A percentile compares a stretch with the other conserved stretches of the same genome.
Conservation (phyloP, 23 tunicate genomes). For the Phallusia fumigata region DNA sequence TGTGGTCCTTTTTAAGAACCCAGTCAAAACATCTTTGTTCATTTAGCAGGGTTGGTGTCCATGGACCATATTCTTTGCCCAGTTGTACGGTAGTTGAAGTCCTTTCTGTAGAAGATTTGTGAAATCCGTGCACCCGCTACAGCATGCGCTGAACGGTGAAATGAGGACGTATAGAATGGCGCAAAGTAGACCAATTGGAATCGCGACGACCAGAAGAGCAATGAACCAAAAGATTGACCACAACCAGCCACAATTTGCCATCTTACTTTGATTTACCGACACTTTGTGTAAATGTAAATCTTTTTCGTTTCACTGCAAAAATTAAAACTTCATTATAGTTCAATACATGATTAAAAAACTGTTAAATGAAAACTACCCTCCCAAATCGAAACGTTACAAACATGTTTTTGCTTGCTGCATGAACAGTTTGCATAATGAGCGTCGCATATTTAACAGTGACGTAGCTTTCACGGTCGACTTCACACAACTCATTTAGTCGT, state of each 20-base stretch:
- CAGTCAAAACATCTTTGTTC: neutral
- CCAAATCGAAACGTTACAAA: too few relatives aligned
- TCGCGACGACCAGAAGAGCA: constrained; percentile 45
- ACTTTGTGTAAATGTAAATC: too few relatives aligned
- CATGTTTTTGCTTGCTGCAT: too few relatives aligned
- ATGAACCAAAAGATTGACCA: constrained; percentile 82
- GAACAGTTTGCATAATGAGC: too few relatives aligned
- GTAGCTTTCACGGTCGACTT: too few relatives aligned
- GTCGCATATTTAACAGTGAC: too few relatives aligned
- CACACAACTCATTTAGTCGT: too few relatives aligned
- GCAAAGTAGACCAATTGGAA: constrained; percentile 61
- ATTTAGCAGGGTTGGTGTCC: constrained; percentile 48
- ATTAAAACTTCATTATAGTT: too few relatives aligned
- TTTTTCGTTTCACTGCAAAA: too few relatives aligned
- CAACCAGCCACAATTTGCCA: constrained; percentile 83
- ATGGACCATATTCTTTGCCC: constrained; percentile 51
- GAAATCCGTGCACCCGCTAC: constrained; percentile 67
- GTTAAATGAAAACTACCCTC: too few relatives aligned
- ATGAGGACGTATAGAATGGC: constrained; percentile 66
- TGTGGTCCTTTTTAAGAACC: too few relatives aligned
- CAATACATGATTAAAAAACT: too few relatives aligned
- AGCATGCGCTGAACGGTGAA: constrained; percentile 73
- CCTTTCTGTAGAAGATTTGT: constrained; percentile 56
- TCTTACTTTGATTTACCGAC: neutral
- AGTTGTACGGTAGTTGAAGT: constrained; percentile 55